Percentiles rank a stretch among this genome's conserved stretches.
phyloP scores from a whole-genome alignment of 2,113 vertebrate genomes.

The Rhabdomys dilectus region DNA sequence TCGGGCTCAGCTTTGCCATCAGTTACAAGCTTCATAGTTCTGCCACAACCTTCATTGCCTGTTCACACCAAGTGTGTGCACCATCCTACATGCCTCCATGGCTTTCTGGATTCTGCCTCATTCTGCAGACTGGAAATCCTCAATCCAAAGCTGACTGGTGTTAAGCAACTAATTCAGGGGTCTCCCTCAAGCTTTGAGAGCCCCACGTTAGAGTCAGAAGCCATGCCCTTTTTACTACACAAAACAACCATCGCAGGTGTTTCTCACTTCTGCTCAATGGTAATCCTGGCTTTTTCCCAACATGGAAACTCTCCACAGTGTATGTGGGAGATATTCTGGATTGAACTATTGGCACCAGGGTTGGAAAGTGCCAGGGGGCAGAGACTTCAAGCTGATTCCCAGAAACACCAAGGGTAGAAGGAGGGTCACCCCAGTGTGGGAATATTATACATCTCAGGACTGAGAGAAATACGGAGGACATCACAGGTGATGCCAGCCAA shows the following conservation, averaged over 20 bases:
- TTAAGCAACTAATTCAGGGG: background rate
- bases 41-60: background rate
- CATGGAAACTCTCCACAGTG: background rate
- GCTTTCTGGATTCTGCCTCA: background rate
- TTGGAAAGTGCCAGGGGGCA: background rate
- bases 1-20: background rate
- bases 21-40: background rate
- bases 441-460: background rate
- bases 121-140: background rate
- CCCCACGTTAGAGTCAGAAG: background rate
- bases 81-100: rapidly evolving
- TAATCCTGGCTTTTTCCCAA: background rate
- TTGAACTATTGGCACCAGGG: background rate
- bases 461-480: background rate
- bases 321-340: background rate
- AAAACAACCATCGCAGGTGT: background rate
- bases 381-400: background rate
- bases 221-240: background rate
- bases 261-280: background rate
- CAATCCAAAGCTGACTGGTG: background rate
- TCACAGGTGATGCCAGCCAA: background rate
- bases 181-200: background rate
- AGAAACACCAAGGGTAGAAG: background rate
- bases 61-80: background rate
- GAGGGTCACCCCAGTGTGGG: background rate